These are phyloP conservation scores for Lithobates sylvaticus DNA, from an alignment of 2,797 vertebrate species.

Conservation along the genomic window DNA sequence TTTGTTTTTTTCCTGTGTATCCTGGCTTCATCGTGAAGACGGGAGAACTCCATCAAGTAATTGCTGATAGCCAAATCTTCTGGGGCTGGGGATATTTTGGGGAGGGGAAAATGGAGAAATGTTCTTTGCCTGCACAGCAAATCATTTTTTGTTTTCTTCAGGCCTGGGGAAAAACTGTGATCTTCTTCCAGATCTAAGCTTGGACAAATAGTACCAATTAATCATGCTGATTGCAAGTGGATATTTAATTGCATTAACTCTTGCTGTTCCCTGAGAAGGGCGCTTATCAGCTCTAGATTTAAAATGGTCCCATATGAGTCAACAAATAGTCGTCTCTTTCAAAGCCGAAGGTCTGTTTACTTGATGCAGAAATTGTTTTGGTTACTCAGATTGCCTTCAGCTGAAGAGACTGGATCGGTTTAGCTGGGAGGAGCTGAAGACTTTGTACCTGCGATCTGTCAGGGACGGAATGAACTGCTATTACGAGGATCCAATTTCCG, in stretches of 20 bases:
- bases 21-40: neutral
- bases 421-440: constrained; percentile 17
- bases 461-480: neutral
- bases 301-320: constrained; percentile 60
- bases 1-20: neutral
- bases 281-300: constrained; percentile 44
- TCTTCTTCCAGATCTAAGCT: constrained; percentile 56
- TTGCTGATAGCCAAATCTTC: constrained; percentile 39
- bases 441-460: constrained; percentile 24
- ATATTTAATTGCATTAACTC: constrained; percentile 57
- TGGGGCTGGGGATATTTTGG: constrained; percentile 41
- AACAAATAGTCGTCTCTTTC: constrained; percentile 40
- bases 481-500: neutral
- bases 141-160: constrained; percentile 58
- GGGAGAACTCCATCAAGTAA: constrained; percentile 28
- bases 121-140: constrained; percentile 52
- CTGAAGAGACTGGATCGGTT: constrained; percentile 5
- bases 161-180: constrained; percentile 52
- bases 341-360: constrained; percentile 39
- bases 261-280: neutral
- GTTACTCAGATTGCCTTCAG: constrained; percentile 40
- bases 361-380: constrained; percentile 46
- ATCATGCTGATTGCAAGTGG: constrained; percentile 59
- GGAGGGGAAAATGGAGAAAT: constrained; percentile 48
- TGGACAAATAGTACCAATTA: constrained; percentile 61